These are phyloP conservation scores for Calidris pugnax DNA, from an alignment of 2,113 vertebrate species.

Conservation along the genomic window DNA sequence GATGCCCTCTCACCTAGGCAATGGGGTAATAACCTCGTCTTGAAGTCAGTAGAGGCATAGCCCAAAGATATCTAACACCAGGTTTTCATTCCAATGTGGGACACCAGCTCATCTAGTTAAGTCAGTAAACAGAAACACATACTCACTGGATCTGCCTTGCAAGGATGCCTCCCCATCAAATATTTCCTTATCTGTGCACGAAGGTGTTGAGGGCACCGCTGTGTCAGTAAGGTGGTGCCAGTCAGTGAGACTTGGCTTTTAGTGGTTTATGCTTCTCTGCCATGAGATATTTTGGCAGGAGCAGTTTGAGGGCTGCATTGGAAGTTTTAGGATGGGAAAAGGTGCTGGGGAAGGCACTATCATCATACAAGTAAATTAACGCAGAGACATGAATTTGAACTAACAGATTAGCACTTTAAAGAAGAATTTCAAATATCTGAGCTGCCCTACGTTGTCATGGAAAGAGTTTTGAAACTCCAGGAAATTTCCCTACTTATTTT, in stretches of 20 bases:
- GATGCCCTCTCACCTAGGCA: not conserved
- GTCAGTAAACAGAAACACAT: not conserved
- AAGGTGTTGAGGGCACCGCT: not conserved
- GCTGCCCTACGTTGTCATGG: not conserved
- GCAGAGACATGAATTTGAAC: not conserved
- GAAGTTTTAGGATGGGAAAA: not conserved
- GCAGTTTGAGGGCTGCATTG: not conserved
- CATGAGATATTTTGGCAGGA: not conserved
- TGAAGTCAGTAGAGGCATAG: not conserved
- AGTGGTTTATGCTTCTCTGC: not conserved
- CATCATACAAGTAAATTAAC: not conserved
- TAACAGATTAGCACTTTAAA: not conserved
- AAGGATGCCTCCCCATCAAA: not conserved
- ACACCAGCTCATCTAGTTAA: not conserved
- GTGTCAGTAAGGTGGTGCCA: not conserved
- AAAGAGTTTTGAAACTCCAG: not conserved
- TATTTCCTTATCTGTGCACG: not conserved
- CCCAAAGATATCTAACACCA: not conserved
- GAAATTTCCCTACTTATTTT: not conserved
- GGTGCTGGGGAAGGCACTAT: not conserved
- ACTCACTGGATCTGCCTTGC: not conserved
- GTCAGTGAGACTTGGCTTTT: not conserved
- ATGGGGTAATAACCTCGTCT: not conserved
- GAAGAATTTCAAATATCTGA: not conserved
- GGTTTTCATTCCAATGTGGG: not conserved